Percentiles rank a stretch among this genome's conserved stretches.
Evolutionary conservation across 2,113 vertebrate species (phyloP).

Genomic region (Podarcis raffonei): DNA sequence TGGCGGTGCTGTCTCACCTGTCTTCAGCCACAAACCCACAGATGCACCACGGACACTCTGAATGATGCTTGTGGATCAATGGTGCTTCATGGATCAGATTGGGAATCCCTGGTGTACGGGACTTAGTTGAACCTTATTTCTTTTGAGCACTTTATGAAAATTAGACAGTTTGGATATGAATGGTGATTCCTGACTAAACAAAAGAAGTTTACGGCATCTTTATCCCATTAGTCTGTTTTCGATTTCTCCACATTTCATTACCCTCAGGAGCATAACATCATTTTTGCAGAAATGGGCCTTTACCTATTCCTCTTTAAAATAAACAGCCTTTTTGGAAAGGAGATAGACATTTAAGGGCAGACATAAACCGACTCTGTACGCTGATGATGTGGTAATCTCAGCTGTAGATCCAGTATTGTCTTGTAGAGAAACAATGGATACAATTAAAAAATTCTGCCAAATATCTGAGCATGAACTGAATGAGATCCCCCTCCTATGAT

Average conservation of each 20-base stretch:
- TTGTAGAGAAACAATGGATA: neutral
- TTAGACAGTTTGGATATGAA: neutral
- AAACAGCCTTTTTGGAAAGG: slow-evolving; percentile 7
- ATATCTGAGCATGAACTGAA: neutral
- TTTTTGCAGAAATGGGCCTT: slow-evolving; percentile 2
- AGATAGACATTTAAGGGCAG: neutral
- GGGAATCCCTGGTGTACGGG: too few relatives aligned
- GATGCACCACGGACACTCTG: too few relatives aligned
- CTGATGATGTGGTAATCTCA: slow-evolving; percentile 22
- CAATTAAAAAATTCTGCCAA: slow-evolving; percentile 3
- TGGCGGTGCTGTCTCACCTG: too few relatives aligned
- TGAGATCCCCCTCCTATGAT: neutral
- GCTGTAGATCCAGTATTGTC: neutral
- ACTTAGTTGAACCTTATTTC: neutral
- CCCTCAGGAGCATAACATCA: neutral
- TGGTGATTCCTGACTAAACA: neutral
- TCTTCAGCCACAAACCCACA: too few relatives aligned
- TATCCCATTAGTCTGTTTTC: neutral
- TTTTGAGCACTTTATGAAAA: neutral
- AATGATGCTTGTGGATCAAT: too few relatives aligned
- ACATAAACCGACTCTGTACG: neutral
- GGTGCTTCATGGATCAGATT: too few relatives aligned
- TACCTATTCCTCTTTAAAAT: neutral
- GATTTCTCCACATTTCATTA: neutral
- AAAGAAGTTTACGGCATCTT: neutral